Conservation (phyloP, 2,888 invertebrate species). For the Lochmaea capreae region DNA sequence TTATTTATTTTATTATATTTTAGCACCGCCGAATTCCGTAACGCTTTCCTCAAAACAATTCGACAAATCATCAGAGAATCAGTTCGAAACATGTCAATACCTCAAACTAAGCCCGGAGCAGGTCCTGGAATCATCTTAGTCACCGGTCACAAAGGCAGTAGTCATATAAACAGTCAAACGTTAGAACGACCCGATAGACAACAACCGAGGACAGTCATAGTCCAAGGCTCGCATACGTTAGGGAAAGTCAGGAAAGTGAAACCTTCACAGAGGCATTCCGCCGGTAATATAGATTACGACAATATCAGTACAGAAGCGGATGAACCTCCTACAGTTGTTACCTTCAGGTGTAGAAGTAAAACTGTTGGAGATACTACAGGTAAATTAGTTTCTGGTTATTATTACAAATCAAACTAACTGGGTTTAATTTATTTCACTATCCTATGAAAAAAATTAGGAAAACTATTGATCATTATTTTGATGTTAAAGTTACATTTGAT, state of each 20-base stretch:
- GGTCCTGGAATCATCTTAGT: constrained; percentile 66
- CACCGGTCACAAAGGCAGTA: constrained; percentile 62
- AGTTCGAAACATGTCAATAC: constrained; percentile 96
- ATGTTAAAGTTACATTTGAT: too few species aligned
- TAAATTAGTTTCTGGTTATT: constrained; percentile 56
- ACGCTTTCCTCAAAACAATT: constrained; percentile 96
- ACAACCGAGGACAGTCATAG: constrained; percentile 43
- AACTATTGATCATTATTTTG: too few species aligned
- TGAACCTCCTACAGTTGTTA: constrained; percentile 66
- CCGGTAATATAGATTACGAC: constrained; percentile 88
- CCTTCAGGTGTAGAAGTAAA: constrained; percentile 87
- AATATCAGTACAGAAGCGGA: constrained; percentile 83
- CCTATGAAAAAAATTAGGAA: too few species aligned
- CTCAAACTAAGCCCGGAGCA: constrained; percentile 76
- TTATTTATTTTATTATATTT: constrained; percentile 39
- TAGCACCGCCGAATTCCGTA: constrained; percentile 95
- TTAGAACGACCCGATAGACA: constrained; percentile 69
- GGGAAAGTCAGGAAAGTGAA: constrained; percentile 84
- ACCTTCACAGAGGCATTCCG: constrained; percentile 82
- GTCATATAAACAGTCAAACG: constrained; percentile 68
- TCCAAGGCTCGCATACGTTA: constrained; percentile 76
- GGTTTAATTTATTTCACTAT: too few species aligned
- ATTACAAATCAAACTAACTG: too few species aligned
- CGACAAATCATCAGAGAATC: constrained; percentile 97
- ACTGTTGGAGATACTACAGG: constrained; percentile 89